Evolutionary conservation across 2,113 vertebrate species (phyloP).

Genomic region (Amphilophus citrinellus): DNA sequence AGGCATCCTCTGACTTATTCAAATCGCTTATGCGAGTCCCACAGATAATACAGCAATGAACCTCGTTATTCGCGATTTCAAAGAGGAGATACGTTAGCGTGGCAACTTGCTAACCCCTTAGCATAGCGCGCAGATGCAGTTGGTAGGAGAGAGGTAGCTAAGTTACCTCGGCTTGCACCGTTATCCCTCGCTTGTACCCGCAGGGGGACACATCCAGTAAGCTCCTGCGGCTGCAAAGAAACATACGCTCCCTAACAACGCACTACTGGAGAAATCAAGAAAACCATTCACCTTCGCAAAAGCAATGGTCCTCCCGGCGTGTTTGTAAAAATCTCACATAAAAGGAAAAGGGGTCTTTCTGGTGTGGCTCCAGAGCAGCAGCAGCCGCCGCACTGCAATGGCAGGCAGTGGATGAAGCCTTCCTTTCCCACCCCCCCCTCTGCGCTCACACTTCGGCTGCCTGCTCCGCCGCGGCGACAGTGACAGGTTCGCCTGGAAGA

Average conservation of each 20-base stretch:
- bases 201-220: constrained; percentile 51
- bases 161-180: constrained; percentile 68
- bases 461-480: constrained; percentile 76
- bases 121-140: constrained; percentile 55
- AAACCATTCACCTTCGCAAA: constrained; percentile 72
- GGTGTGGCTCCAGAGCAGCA: constrained; percentile 75
- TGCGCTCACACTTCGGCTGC: constrained; percentile 68
- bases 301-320: constrained; percentile 58
- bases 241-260: not conserved
- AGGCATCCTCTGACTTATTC: constrained; percentile 17
- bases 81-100: constrained; percentile 30
- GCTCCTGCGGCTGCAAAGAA: constrained; percentile 40
- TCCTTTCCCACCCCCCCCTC: constrained; percentile 48
- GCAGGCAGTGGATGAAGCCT: constrained; percentile 80
- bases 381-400: constrained; percentile 80
- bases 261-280: constrained; percentile 44
- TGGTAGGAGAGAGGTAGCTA: constrained; percentile 56
- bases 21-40: not conserved
- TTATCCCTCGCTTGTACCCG: constrained; percentile 64
- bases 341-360: constrained; percentile 53
- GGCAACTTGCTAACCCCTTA: constrained; percentile 52
- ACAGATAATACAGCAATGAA: not conserved
- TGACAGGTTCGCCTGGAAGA: constrained; percentile 83
- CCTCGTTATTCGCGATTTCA: not conserved
- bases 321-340: constrained; percentile 53